Evolutionary conservation across 2,797 vertebrate species (phyloP), one percentile per base, ranked within the genome.

Genomic region (Argyrosomus regius): DNA sequence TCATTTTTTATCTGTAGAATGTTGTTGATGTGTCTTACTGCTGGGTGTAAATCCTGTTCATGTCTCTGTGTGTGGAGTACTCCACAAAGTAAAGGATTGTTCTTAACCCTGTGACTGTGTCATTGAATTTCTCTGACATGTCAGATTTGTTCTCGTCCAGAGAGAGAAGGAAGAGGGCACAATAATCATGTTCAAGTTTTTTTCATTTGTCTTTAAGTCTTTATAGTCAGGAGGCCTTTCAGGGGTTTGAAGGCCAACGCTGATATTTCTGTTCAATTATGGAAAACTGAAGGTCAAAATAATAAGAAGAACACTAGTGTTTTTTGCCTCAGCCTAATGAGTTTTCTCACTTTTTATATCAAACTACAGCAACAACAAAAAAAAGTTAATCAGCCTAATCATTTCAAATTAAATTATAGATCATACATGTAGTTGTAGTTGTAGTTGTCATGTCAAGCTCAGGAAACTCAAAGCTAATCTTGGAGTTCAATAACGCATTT

Each of bases 41-140:
- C 88, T 92, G 90, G 83, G 78, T 75, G 86, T 90, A 91, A 88
- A 75, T 79, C 72, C 31, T 35, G 46, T 85, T 84, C 8, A 83
- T 89, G 88, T 90, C 41, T 68, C 43, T 68, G 77, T 75, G 60
- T 77, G 84, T 84, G 79, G 75, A 65, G 48, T 45, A 72, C 22
- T 72, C 85, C 81, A 83, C 88, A 86, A 77, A 93, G 90, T 92
- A 94, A 94, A 95, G 79, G 64, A 79, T 77, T 89, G 78, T 91
- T 91, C 85, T 84, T 85, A 80, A 88, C 62, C 75, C 31, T 35
- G 62, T 54, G 75, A 62, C 39, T 41, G 78, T 16, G 70, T 78
- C 24, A 56, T 70, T 76, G 46, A 8, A 62, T 87, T 62, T 60
- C 48, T 65, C n/a, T 8, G 39, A 68, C 22, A 1, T 35, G 39